phyloP scores from a whole-genome alignment of 2,113 vertebrate species.

The Amblyornis subalaris region DNA sequence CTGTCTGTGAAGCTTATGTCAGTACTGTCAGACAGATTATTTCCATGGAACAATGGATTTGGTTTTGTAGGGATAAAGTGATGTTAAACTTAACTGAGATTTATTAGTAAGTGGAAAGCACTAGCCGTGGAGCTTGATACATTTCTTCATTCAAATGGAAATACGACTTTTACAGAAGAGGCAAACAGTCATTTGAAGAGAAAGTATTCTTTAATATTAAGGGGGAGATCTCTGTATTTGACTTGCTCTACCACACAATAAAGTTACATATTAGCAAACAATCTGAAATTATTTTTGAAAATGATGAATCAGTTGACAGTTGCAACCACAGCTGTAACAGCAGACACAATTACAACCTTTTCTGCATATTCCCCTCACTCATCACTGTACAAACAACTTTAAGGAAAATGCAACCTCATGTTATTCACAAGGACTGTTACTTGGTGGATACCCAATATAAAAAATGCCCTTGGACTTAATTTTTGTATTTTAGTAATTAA shows the following conservation, averaged over 20 bases:
- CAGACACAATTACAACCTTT: neutral
- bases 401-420: neutral
- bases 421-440: neutral
- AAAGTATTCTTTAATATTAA: conserved; percentile 4
- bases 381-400: neutral
- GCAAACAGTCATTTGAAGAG: neutral
- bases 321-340: neutral
- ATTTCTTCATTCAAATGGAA: neutral
- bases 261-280: neutral
- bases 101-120: neutral
- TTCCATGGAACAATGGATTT: neutral
- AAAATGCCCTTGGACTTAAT: neutral
- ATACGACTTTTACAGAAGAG: neutral
- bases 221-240: neutral
- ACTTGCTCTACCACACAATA: neutral
- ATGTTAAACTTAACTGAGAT: neutral
- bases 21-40: neutral
- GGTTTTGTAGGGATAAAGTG: neutral
- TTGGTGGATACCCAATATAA: neutral
- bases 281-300: neutral
- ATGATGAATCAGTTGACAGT: neutral
- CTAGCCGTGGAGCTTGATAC: neutral
- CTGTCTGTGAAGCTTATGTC: neutral
- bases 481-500: neutral
- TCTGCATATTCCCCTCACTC: neutral